A percentile compares a stretch with the other conserved stretches of the same genome.
Conservation (phyloP, 2,113 vertebrate species). For the Stigmatopora nigra region DNA sequence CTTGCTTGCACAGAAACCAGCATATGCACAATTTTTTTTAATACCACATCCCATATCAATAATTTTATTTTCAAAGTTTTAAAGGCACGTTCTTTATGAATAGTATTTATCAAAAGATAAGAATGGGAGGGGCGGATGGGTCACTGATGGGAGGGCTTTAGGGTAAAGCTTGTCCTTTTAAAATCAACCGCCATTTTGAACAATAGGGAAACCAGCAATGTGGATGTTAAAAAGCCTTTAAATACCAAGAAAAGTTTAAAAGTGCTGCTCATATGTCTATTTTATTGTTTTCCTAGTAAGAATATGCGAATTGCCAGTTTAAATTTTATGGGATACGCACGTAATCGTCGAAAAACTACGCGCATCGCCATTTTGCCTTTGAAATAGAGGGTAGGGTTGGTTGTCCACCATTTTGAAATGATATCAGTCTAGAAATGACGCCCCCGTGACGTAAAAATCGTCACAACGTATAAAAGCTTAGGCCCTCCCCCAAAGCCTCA, state of each 20-base stretch:
- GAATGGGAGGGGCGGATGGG: no score
- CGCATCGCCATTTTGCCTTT: constrained; percentile 57
- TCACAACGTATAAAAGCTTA: constrained; percentile 63
- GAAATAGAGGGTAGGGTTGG: constrained; percentile 16
- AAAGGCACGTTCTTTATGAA: no score
- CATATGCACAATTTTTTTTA: no score
- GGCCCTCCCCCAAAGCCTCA: constrained; percentile 50
- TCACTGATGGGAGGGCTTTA: no score
- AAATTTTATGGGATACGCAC: neutral
- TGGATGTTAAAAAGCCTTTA: neutral
- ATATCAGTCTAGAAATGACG: constrained; percentile 11
- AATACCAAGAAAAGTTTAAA: neutral
- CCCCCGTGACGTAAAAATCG: constrained; percentile 60
- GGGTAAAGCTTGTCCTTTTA: neutral
- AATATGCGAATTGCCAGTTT: accelerated
- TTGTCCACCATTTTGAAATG: constrained; percentile 47
- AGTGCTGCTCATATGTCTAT: accelerated
- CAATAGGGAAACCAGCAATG: constrained; percentile 1
- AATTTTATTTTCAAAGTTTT: neutral
- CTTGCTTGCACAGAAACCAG: no score
- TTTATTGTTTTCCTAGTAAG: accelerated
- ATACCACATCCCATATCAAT: no score
- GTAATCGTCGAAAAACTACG: neutral
- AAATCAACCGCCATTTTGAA: constrained; percentile 55
- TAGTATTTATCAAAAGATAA: no score